These are phyloP conservation scores for Solenodon paradoxus DNA, from an alignment of 2,113 vertebrate genomes.

Conservation along the genomic window DNA sequence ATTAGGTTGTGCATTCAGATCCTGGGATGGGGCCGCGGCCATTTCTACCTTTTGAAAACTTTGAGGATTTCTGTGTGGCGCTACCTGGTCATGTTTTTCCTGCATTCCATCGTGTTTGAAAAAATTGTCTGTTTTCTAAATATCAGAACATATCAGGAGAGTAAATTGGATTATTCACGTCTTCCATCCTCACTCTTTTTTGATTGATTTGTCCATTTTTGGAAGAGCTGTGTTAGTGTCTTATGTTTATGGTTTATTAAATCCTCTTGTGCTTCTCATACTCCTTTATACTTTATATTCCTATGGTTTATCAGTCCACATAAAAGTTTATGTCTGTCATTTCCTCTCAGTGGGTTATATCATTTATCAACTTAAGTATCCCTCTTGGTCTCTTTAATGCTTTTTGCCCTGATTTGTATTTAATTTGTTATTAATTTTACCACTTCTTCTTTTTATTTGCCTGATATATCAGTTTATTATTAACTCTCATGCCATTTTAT, in stretches of 20 bases:
- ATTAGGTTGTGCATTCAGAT: background rate
- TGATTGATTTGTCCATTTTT: background rate
- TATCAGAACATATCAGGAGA: background rate
- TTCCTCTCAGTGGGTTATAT: slow-evolving; percentile 16
- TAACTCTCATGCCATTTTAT: slow-evolving; percentile 18
- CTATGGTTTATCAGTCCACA: background rate
- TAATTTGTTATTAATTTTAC: slow-evolving; percentile 62
- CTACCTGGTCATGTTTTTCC: background rate
- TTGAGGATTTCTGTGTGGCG: background rate
- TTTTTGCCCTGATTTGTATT: background rate
- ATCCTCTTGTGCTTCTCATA: background rate
- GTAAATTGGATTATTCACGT: background rate
- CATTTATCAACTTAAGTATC: slow-evolving; percentile 22
- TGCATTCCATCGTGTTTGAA: background rate
- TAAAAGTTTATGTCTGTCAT: slow-evolving; percentile 31
- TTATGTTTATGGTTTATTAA: background rate
- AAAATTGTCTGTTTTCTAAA: background rate
- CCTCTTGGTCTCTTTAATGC: slow-evolving; percentile 26
- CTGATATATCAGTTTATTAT: slow-evolving; percentile 16
- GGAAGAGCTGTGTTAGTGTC: background rate
- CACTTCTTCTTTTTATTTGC: slow-evolving; percentile 48
- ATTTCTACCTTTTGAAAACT: background rate
- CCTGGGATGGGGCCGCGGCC: background rate
- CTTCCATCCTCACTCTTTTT: background rate
- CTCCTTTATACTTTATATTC: background rate